A percentile compares a stretch with the other conserved stretches of the same genome.
phyloP scores from a whole-genome alignment of 2,797 vertebrate species.

The Nothura maculosa region DNA sequence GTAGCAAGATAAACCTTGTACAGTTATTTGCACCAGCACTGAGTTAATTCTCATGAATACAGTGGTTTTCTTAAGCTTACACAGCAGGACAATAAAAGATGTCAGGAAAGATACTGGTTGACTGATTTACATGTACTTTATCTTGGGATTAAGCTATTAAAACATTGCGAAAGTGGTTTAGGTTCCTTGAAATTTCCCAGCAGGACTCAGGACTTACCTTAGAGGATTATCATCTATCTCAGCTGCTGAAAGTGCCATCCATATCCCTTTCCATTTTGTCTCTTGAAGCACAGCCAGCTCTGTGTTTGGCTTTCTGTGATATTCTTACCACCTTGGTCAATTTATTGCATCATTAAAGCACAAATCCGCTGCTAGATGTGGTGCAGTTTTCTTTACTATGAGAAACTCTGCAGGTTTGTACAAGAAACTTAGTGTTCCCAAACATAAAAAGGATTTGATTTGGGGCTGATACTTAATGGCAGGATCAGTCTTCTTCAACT shows the following conservation, averaged over 20 bases:
- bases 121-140: background rate
- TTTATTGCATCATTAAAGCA: background rate
- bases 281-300: too few species aligned
- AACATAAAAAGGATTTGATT: accelerated
- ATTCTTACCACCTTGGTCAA: too few species aligned
- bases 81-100: background rate
- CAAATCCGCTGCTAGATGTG: background rate
- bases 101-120: background rate
- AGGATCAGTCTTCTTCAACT: accelerated
- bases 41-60: background rate
- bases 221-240: background rate
- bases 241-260: background rate
- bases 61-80: background rate
- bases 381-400: background rate
- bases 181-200: background rate
- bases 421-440: background rate
- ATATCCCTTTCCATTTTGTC: background rate
- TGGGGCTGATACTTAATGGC: background rate
- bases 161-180: too few species aligned
- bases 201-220: background rate
- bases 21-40: background rate
- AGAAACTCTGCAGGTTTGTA: background rate
- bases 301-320: background rate
- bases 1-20: background rate
- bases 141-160: background rate